Evolutionary conservation across 1,140 invertebrate genomes (phyloP).

Genomic region (Parapsyche elsis): DNA sequence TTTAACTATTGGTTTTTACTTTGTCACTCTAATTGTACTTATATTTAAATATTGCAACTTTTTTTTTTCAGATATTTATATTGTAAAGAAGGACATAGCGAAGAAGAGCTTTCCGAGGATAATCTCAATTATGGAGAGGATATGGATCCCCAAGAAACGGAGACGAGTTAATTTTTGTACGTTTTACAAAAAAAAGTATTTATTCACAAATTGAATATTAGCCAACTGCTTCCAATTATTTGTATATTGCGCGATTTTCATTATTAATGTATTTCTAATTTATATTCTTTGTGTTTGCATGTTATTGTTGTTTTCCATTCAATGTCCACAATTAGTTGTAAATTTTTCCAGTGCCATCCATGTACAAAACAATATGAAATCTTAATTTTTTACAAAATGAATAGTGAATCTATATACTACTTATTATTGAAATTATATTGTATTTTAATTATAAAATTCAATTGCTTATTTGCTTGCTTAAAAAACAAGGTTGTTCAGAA

Average conservation of each 20-base stretch:
- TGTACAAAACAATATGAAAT: not conserved
- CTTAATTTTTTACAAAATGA: not conserved
- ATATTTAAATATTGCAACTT: too few species aligned
- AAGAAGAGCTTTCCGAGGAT: slow-evolving; percentile 48
- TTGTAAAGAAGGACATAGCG: slow-evolving; percentile 30
- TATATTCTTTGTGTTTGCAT: not conserved
- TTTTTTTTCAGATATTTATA: slow-evolving; percentile 44
- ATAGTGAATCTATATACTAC: not conserved
- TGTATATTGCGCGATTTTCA: too few species aligned
- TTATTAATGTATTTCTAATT: not conserved
- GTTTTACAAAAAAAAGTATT: not conserved
- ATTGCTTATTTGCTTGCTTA: too few species aligned
- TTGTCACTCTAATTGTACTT: too few species aligned
- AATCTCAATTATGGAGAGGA: slow-evolving; percentile 50
- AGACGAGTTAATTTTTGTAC: not conserved
- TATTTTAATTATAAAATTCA: too few species aligned
- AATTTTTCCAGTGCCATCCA: not conserved
- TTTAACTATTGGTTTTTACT: slow-evolving; percentile 25
- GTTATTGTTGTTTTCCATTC: not conserved
- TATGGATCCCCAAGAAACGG: slow-evolving; percentile 38
- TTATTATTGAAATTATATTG: too few species aligned
- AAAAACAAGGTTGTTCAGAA: too few species aligned
- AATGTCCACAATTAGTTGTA: not conserved
- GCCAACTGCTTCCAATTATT: too few species aligned
- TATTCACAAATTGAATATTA: not conserved